Base-by-base conservation (phyloP, 2,797 vertebrate genomes). In the Pantherophis vulpinus region DNA sequence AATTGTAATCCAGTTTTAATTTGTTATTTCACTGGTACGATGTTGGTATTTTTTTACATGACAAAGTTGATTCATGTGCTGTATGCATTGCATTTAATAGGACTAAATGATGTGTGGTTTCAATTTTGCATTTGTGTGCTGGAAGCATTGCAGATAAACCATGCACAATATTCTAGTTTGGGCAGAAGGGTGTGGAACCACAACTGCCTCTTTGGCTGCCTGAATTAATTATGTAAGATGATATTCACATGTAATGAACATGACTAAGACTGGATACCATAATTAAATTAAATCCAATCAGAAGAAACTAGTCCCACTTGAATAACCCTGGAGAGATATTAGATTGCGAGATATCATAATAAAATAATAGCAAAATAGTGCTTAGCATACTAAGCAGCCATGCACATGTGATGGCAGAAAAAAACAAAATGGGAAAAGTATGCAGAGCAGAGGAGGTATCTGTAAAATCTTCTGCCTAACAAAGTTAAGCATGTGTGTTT, bases 201-300 rank as follows among this genome's bases (percentile, higher is more conserved):
- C 54, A 88, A 16, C 87, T 79, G 87, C 58, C 7, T 93, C 59
- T 83, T 23, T 83, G 37, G 74, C 74, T 86, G 51, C 88, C 59
- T 56, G 88, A 55, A 90, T 93, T 93, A 90, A 93, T 90, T 90
- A 93, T 86, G 47, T 55, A 86, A 51, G 74, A 90, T 55, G 20
- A 90, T 59, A 90, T 86, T 55, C n/a, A 66, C 87, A 56, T 86
- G 47, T 56, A 90, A 86, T 93, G 74, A 93, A 93, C 37, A 79
- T 63, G 74, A 51, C 63, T 92, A 60, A 89, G 63, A 87, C 88
- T 92, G 54, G 55, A 51, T 79, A 87, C 63, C 6, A 42, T 86
- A 90, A 90, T 93, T 89, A 93, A 90, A 93, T 93, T 90, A 93
- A 93, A 51, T 66, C 74, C 70, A 93, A 61, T 86, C 70, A 90